These are phyloP conservation scores for Thalpophila matura DNA, from an alignment of 2,888 invertebrate species.

Conservation along the genomic window DNA sequence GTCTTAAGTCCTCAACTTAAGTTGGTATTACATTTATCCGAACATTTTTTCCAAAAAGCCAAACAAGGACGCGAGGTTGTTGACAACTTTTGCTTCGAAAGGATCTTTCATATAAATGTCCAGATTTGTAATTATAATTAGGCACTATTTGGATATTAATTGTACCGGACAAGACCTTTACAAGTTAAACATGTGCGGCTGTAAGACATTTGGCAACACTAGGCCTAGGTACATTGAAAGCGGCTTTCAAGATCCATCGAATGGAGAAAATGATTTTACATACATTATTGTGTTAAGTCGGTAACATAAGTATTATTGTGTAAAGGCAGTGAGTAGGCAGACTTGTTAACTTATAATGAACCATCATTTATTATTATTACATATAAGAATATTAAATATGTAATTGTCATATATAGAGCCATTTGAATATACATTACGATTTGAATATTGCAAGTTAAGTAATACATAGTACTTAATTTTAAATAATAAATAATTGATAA, in stretches of 20 bases:
- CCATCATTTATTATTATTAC: neutral
- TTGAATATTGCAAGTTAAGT: neutral
- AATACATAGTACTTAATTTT: neutral
- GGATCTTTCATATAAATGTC: too few relatives aligned
- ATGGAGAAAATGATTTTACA: neutral
- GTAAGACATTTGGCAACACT: neutral
- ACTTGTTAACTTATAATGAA: neutral
- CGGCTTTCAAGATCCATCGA: neutral
- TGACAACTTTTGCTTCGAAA: neutral
- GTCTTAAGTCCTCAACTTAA: too few relatives aligned
- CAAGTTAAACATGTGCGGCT: too few relatives aligned
- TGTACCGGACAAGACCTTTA: too few relatives aligned
- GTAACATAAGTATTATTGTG: too few relatives aligned
- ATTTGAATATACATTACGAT: neutral
- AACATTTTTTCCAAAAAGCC: neutral
- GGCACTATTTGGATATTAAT: too few relatives aligned
- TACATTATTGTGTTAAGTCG: neutral
- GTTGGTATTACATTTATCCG: neutral
- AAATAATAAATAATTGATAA: neutral
- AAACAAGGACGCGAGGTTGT: neutral
- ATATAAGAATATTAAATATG: neutral
- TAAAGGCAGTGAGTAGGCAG: too few relatives aligned
- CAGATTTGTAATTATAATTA: too few relatives aligned
- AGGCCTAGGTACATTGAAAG: neutral
- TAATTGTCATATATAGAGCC: constrained; percentile 2